Evolutionary conservation across 2,797 vertebrate genomes (phyloP), one percentile per base, ranked within the genome.

Genomic region (Oophaga sylvatica): DNA sequence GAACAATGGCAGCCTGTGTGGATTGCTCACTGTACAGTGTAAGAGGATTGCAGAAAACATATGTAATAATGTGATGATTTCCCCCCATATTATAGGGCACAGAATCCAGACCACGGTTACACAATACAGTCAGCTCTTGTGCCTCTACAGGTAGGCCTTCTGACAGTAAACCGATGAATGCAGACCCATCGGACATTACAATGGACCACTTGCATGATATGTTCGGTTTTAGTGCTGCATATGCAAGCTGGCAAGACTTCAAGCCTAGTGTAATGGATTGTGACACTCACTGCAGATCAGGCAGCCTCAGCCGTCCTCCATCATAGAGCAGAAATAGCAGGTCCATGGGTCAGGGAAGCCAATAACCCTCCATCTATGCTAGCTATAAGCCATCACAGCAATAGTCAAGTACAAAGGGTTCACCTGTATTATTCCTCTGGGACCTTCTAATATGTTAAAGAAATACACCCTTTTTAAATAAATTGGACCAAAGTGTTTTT

Each of bases 191-290:
- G 45, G 70, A 73, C 35, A 41, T 45, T 45, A 17, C 35, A 45
- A 35, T 20, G 17, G 22, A 22, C 35, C 19, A 73, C 70, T 22
- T n/a, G 12, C 41, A 48, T 73, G 7, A 45, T 73, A 45, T n/a
- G 73, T 53, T 76, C 73, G 53, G 73, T 7, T 48, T 5, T 19
- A 53, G n/a, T 76, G 73, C 73, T 76, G 73, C 73, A 76, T 76
- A 53, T 53, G 22, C 71, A 75, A 48, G 71, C 6, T 75, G 70
- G 70, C 71, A 48, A 11, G 19, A 22, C 17, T 41, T 75, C 71
- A 48, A n/a, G 45, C 41, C 73, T 15, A 15, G 35, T 53, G 5
- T 76, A 76, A 76, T 53, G 20, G 45, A n/a, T 76, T 53, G 41
- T 53, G 73, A 48, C 73, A 15, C 11, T 45, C 35, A 45, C 73